Base-by-base conservation (phyloP, 2,888 invertebrate species). In the Drosophila anomalata region DNA sequence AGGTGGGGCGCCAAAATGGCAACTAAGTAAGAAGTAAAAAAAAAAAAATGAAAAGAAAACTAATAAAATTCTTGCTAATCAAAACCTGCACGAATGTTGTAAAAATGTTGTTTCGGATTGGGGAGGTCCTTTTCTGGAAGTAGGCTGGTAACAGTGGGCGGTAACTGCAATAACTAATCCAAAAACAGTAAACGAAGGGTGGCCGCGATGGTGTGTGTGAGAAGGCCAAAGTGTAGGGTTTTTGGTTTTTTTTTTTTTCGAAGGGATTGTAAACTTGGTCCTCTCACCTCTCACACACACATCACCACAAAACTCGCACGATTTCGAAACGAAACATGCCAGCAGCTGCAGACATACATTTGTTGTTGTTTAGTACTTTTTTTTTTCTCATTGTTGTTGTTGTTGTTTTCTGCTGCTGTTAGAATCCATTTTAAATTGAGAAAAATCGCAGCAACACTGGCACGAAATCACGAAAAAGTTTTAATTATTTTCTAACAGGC, bases 401-500 rank as follows among this genome's bases (percentile, higher is more conserved):
- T 58, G 48, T 55, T 63, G 47, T 56, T 76, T 76, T 73, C 42
- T 74, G 72, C 46, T 76, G 75, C 44, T 74, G 75, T 44, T 63
- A 54, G 81, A 84, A 84, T 83, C 77, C 84, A 79, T 83, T 83
- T 83, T 79, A 83, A 83, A 83, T 85, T 79, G 85, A 82, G 82
- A 83, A 83, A 82, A 83, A 83, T 83, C 83, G 83, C 77, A 77
- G 82, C 77, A 55, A 85, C 81, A 77, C 78, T 82, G 80, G 85
- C 83, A 83, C 82, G 83, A 84, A 83, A 84, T 83, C 83, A 84
- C 80, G 76, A 84, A 83, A 83, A 82, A 85, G 76, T 83, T 83
- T 83, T 85, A 83, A 83, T 83, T 83, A 83, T 85, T 83, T 83
- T 83, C 85, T 80, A 82, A 80, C 85, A 83, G 80, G 82, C 83